Evolutionary conservation across 2,113 vertebrate species (phyloP), one percentile per base, ranked within the genome.

Genomic region (Muscicapa adusta): DNA sequence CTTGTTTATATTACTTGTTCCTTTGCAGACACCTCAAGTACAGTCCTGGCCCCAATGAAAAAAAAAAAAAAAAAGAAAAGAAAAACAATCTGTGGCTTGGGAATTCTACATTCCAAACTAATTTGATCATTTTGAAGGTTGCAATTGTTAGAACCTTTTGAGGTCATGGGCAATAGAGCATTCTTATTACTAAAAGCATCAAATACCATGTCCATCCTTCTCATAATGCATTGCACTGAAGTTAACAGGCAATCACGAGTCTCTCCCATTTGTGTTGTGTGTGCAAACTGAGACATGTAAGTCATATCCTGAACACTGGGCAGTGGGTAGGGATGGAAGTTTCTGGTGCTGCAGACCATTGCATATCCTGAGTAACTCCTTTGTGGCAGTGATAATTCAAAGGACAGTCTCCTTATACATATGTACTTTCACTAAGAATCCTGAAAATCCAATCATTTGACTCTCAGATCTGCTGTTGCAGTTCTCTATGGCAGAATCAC

Each of bases 61-160:
- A 8, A 18, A 12, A 6, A 10, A 1, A 0, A 19, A 13, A 29
- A 7, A 18, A 10, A 5, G 6, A 1, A 19, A 13, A n/a, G 5
- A 2, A 6, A 20, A 6, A 1, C 4, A 54, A 12, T 25, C 15
- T 18, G 9, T 23, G 7, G 5, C 26, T 62, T 77, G 33, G 14
- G 8, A 7, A 47, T 77, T 86, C 79, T 66, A 43, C 5, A 24
- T n/a, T 6, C 18, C 25, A 56, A 28, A 23, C 11, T 63, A 60
- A 28, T 6, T 36, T 47, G 42, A 6, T 43, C 4, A 0, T 70
- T 91, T 81, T 17, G 53, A 74, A 91, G 74, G 53, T 43, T 61
- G 33, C 38, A 54, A 56, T 18, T 58, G 10, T 73, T 87, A 56
- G 4, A 77, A 60, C 14, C n/a, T 53, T 63, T 66, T 84, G 51